phyloP scores from a whole-genome alignment of 30 jellyfish, hydroid and myxozoan genomes.

The Pseudorhiza aurosa region DNA sequence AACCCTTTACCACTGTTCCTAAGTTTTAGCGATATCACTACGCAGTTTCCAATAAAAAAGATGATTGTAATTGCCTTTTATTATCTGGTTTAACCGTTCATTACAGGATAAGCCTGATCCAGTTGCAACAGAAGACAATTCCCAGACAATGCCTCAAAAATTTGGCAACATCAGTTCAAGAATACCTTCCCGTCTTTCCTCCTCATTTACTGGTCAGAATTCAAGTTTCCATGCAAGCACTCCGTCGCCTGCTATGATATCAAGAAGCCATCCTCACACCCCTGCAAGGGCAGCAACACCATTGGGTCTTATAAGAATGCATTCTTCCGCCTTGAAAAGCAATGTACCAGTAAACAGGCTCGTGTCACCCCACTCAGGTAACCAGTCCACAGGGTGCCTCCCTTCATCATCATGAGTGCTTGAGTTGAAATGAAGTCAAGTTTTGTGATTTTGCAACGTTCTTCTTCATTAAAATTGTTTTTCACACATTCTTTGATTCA shows the following conservation, averaged over 20 bases:
- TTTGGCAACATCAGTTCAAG: constrained; percentile 32
- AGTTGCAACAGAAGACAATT: constrained; percentile 3
- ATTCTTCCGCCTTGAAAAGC: constrained; percentile 25
- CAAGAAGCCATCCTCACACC: constrained; percentile 53
- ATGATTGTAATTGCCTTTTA: too few relatives aligned
- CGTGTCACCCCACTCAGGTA: constrained; percentile 67
- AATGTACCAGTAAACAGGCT: constrained; percentile 25
- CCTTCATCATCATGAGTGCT: too few relatives aligned
- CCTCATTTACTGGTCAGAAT: constrained; percentile 6
- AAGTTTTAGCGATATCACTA: too few relatives aligned
- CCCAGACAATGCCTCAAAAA: constrained; percentile 10
- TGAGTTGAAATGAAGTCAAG: too few relatives aligned
- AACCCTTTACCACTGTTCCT: too few relatives aligned
- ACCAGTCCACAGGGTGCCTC: too few relatives aligned
- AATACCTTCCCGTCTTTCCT: constrained; percentile 46
- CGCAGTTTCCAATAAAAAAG: too few relatives aligned
- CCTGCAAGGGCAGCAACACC: constrained; percentile 65
- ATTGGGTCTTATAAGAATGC: background rate
- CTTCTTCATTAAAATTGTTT: too few relatives aligned
- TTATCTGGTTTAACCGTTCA: too few relatives aligned
- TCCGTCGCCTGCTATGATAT: constrained; percentile 28
- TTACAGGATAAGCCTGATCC: constrained; percentile 73
- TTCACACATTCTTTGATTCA: too few relatives aligned
- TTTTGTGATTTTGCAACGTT: too few relatives aligned
- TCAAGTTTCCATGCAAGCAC: constrained; percentile 26